A percentile compares a stretch with the other conserved stretches of the same genome.
phyloP scores from a whole-genome alignment of 2,113 vertebrate species.

The Pholis gunnellus region DNA sequence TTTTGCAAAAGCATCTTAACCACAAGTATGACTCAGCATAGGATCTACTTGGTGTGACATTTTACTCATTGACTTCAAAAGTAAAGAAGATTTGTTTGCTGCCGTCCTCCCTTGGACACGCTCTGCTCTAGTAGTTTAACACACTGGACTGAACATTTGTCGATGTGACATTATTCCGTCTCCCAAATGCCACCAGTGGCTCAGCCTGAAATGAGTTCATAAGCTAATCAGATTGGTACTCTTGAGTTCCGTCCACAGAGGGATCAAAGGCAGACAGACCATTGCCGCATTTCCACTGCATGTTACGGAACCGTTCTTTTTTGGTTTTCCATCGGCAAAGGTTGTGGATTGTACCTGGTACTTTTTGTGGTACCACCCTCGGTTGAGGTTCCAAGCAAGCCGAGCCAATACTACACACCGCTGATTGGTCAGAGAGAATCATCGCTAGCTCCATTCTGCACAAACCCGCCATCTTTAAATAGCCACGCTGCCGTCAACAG shows the following conservation, averaged over 20 bases:
- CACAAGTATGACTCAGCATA: not conserved
- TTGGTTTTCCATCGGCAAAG: not conserved
- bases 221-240: constrained; percentile 69
- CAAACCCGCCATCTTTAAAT: not conserved
- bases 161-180: constrained; percentile 58
- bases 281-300: not conserved
- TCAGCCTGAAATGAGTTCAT: constrained; percentile 71
- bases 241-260: constrained; percentile 47
- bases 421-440: not conserved
- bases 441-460: not conserved
- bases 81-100: constrained; percentile 11
- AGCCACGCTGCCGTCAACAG: not conserved
- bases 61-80: constrained; percentile 31
- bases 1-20: not conserved
- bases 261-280: constrained; percentile 59
- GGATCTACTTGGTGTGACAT: constrained; percentile 29
- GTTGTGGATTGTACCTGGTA: not conserved
- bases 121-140: constrained; percentile 20
- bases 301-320: not conserved
- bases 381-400: not conserved
- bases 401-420: not conserved
- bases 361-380: not conserved
- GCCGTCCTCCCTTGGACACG: constrained; percentile 1
- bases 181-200: constrained; percentile 59
- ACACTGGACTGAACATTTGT: constrained; percentile 35